Percentiles rank a stretch among this genome's conserved stretches.
Evolutionary conservation across 2,113 vertebrate genomes (phyloP).

Genomic region (Fukomys damarensis): DNA sequence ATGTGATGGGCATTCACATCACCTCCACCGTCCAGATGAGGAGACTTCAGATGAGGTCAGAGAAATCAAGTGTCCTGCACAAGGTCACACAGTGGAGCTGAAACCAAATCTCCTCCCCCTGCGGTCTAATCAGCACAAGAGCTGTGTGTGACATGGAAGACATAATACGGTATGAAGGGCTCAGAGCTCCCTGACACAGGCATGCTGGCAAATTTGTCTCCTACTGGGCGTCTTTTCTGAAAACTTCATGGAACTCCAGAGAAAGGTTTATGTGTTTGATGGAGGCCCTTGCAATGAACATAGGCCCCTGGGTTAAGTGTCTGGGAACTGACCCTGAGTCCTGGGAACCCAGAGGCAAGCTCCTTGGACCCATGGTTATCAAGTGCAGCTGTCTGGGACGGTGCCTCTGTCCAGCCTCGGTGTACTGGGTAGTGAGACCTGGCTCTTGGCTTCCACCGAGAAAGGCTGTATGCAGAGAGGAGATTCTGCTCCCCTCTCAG

Average conservation of each 20-base stretch:
- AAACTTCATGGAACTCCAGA: background rate
- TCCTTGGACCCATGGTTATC: constrained; percentile 42
- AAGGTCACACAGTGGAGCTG: background rate
- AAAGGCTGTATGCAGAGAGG: constrained; percentile 19
- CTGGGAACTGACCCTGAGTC: background rate
- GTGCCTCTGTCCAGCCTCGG: constrained; percentile 32
- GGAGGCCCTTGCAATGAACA: background rate
- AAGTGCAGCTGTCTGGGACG: constrained; percentile 36
- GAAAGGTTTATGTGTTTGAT: background rate
- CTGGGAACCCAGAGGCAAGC: background rate
- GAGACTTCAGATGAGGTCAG: background rate
- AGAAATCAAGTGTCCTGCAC: background rate
- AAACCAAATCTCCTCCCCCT: background rate
- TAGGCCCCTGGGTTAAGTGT: too few relatives aligned
- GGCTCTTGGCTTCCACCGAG: constrained; percentile 22
- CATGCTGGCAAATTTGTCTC: rapidly evolving
- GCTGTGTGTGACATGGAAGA: background rate
- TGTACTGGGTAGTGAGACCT: background rate
- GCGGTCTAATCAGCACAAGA: rapidly evolving
- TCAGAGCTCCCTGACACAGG: background rate
- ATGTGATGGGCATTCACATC: rapidly evolving
- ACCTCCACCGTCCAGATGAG: background rate
- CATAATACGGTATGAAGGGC: rapidly evolving
- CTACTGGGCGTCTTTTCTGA: background rate
- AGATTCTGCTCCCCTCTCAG: constrained; percentile 70